Evolutionary conservation across 2,797 vertebrate genomes (phyloP).

Genomic region (Phrynocephalus guinanensis): DNA sequence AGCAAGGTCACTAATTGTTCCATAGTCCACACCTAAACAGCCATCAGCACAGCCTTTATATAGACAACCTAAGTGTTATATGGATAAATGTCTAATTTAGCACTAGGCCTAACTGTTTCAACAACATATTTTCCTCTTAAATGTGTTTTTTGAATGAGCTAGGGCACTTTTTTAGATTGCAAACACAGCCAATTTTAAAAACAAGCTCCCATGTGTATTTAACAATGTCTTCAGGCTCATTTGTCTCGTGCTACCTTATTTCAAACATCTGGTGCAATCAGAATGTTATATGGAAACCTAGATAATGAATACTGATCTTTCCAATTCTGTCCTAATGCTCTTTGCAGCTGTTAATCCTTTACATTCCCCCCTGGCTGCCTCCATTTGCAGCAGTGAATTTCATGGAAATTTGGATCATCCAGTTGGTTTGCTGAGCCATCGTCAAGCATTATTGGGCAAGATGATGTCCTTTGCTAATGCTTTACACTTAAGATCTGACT

Average conservation of each 20-base stretch:
- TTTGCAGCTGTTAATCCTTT: conserved; percentile 22
- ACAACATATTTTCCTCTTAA: background rate
- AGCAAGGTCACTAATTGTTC: background rate
- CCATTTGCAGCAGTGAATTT: background rate
- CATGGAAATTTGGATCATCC: background rate
- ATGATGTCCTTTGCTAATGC: conserved; percentile 10
- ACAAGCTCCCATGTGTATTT: background rate
- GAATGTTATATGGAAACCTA: background rate
- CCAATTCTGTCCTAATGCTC: conserved; percentile 27
- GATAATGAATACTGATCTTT: conserved; percentile 24
- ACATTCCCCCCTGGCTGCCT: background rate
- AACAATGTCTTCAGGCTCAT: fast-evolving
- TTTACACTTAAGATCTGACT: conserved; percentile 1
- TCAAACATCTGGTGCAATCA: conserved; percentile 22
- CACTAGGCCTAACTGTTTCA: background rate
- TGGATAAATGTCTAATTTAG: background rate
- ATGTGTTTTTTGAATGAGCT: background rate
- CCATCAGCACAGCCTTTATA: background rate
- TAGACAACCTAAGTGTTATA: too few species aligned
- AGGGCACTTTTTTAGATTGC: conserved; percentile 10
- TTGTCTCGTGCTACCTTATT: background rate
- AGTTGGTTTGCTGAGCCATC: conserved; percentile 8
- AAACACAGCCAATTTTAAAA: background rate
- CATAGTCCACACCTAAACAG: background rate
- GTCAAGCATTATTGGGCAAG: conserved; percentile 6